Base-by-base conservation (phyloP, 92 coral and sea anemone species). In the Virgularia gustaviana region DNA sequence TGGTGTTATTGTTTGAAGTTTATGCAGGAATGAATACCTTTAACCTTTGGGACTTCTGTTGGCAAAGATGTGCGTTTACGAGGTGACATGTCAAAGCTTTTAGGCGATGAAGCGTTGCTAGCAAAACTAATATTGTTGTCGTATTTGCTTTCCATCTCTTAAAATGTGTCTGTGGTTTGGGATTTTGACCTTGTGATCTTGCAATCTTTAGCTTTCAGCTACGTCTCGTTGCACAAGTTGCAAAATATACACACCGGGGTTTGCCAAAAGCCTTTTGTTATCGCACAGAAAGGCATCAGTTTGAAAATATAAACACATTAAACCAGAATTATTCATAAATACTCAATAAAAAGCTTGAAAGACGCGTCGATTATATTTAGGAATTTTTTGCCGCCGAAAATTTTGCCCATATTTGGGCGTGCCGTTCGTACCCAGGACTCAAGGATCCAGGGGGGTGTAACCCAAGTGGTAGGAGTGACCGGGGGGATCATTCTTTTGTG, bases 351-450 rank as follows among this genome's bases (percentile, higher is more conserved):
- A 18, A 18, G 49, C 20, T 30, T 27, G 33, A 47, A 47, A 67
- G 32, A 27, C 72, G 42, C 45, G 41, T 12, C 41, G 0, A 59
- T 9, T 28, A 10, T 23, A 51, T 68, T 49, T 49, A 31, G 58
- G 54, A 49, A 68, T 49, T 47, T 49, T 39, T 68, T 68, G 61
- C 60, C 75, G 75, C 75, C 75, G 75, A 49, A 68, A 63, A 24
- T 27, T 1, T 10, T 66, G 57, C 42, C 51, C 51, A 49, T 51
- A 66, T 33, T 22, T 66, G 18, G 37, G 13, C 0, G 0, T 41
- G 12, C 36, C 58, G 58, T 52, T 5, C 29, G 31, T 28, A 8
- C 58, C 58, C 58, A 52, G 58, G 3, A 28, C 58, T 52, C 30
- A 22, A 1, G 28, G 28, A 22, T 5, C 10, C 29, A 28, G 18